Base-by-base conservation (phyloP, 2,888 invertebrate species). In the Cataglyphis cursor region DNA sequence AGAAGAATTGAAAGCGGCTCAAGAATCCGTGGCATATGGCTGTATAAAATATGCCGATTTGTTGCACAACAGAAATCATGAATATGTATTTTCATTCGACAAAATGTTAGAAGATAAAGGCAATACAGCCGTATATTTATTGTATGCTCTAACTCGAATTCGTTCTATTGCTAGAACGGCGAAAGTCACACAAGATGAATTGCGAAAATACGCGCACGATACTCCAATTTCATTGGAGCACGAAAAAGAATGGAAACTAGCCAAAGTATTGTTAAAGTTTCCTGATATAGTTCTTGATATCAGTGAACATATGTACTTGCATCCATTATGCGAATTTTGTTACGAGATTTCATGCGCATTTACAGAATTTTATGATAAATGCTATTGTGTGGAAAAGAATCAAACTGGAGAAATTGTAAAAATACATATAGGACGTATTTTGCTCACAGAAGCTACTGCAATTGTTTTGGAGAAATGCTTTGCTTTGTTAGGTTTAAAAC, bases 101-200 rank as follows among this genome's bases (percentile, higher is more conserved):
- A 99, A 99, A 84, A 99, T 99, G 99, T 96, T 99, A 87, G 99
- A 99, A 93, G 99, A 99, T 94, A 98, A 98, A 94, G 99, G 99
- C 12, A 99, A 99, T 94, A 99, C 99, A 0, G 99, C 99, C 0
- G 99, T 99, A 0, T 99, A 99, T 94, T 95, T 99, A 74, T 95
- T 99, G 9, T 99, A 99, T 95, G 98, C 99, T 0, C 97, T 98
- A 90, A 99, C 99, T 12, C 96, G 99, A 59, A 99, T 99, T 88
- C 96, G 98, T 93, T 99, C 98, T 0, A 99, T 99, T 91, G 97
- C 98, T 3, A 96, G 98, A 66, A 98, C 96, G 87, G 97, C 98
- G 1, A 97, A 97, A 88, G 94, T 98, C 35, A 96, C 96, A 0
- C 92, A 95, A 12, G 96, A 96, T 24, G 96, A 97, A 87, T 95